These are phyloP conservation scores for Danio kyathit DNA, from an alignment of 2,797 vertebrate genomes.

Conservation along the genomic window DNA sequence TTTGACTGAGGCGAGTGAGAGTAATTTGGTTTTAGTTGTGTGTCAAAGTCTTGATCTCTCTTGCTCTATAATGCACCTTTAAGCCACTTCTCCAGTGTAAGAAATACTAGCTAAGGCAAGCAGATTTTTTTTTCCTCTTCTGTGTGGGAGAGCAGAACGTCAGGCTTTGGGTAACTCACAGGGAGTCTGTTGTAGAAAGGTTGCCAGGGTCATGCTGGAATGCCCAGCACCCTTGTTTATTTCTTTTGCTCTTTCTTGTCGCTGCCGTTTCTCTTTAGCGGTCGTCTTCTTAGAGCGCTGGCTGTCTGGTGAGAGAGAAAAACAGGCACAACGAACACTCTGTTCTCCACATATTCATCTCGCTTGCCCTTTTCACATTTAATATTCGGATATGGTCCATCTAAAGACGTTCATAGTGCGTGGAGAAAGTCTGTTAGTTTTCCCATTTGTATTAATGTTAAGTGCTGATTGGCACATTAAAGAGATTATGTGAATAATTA, in stretches of 20 bases:
- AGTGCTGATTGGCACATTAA: background rate
- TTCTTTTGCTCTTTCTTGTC: conserved; percentile 17
- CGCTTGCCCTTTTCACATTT: conserved; percentile 24
- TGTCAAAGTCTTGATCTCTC: conserved; percentile 2
- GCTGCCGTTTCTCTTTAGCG: conserved; percentile 52
- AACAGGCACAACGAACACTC: conserved; percentile 52
- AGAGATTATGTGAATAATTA: background rate
- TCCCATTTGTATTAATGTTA: background rate
- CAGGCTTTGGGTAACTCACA: conserved; percentile 21
- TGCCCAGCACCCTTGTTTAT: conserved; percentile 38
- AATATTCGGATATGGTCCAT: conserved; percentile 21
- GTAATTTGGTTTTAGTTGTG: conserved; percentile 6
- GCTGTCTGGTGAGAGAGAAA: conserved; percentile 36
- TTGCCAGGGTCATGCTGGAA: conserved; percentile 51
- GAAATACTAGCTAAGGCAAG: conserved; percentile 7
- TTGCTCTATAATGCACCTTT: background rate
- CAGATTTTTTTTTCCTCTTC: background rate
- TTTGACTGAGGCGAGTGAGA: background rate
- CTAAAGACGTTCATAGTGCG: background rate
- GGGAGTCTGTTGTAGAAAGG: conserved; percentile 30
- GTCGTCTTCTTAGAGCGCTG: conserved; percentile 36
- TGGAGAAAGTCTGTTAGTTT: background rate
- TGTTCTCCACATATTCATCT: conserved; percentile 46
- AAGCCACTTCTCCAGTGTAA: conserved; percentile 4
- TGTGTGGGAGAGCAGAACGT: conserved; percentile 9